Evolutionary conservation across 1,140 invertebrate genomes (phyloP).

Genomic region (Tetragonula clypearis): DNA sequence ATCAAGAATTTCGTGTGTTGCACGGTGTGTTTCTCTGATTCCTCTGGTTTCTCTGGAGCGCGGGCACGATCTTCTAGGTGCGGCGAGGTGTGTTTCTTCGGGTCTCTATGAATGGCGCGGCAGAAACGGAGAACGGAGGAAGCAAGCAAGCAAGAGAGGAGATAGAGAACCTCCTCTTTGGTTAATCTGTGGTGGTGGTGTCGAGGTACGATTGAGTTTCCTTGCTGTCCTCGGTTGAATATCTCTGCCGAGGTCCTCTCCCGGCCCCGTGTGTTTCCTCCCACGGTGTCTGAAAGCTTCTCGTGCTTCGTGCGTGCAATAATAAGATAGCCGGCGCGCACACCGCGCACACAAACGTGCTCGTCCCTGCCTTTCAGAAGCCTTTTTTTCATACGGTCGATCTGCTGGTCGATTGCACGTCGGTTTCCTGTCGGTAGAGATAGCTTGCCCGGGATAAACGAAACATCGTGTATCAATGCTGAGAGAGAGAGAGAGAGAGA

Average conservation of each 20-base stretch:
- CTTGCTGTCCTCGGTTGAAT: conserved; percentile 7
- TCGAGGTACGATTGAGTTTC: conserved; percentile 22
- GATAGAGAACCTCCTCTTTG: not conserved
- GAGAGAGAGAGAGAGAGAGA: not conserved
- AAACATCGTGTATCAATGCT: not conserved
- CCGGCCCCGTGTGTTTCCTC: not conserved
- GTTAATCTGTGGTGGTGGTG: conserved; percentile 7
- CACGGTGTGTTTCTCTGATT: not conserved
- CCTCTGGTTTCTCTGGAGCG: not conserved
- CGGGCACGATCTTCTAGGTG: not conserved
- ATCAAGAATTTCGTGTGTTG: not conserved
- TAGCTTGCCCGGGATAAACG: not conserved
- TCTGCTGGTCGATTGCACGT: conserved; percentile 5
- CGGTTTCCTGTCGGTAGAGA: not conserved
- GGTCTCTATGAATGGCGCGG: conserved; percentile 16
- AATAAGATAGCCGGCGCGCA: conserved; percentile 10
- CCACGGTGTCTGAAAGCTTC: conserved; percentile 13
- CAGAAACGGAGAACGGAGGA: not conserved
- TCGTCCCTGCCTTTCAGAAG: conserved; percentile 6
- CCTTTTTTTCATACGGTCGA: not conserved
- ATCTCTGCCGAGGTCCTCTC: conserved; percentile 5
- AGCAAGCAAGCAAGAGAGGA: not conserved
- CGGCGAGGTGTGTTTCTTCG: not conserved
- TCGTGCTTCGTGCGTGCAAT: conserved; percentile 12
- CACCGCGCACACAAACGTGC: not conserved